Conservation (phyloP, 2,797 vertebrate genomes). For the Muscicapa comitata region DNA sequence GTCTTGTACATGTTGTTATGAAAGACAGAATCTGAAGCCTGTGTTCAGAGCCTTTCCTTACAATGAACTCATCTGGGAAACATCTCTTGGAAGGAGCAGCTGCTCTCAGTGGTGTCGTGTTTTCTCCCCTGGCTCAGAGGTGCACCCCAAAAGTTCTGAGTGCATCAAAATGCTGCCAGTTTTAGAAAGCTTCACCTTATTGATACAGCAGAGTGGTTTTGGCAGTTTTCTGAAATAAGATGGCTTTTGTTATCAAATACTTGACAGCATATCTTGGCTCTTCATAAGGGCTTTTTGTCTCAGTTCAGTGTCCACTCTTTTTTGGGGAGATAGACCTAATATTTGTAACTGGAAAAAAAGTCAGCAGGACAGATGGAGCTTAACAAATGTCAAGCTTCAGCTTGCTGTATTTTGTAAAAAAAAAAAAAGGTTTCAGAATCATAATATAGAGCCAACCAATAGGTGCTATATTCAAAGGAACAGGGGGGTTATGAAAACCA, state of each 20-base stretch:
- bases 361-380: not conserved
- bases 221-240: not conserved
- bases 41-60: not conserved
- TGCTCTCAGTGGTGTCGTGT: rapidly evolving
- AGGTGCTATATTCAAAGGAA: not conserved
- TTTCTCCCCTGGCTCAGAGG: not conserved
- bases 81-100: not conserved
- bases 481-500: not conserved
- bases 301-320: not conserved
- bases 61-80: not conserved
- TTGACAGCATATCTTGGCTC: not conserved
- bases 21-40: not conserved
- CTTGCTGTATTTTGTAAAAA: not conserved
- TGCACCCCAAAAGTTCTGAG: not conserved
- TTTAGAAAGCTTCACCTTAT: not conserved
- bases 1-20: not conserved
- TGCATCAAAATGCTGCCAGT: not conserved
- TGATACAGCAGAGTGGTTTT: not conserved
- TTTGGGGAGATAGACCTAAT: not conserved
- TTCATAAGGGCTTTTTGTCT: not conserved
- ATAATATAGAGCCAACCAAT: not conserved
- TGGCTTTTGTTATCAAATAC: not conserved
- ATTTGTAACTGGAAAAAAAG: not conserved
- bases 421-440: not conserved
- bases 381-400: not conserved